phyloP scores from a whole-genome alignment of 2,113 vertebrate species.

The Proteles cristata region DNA sequence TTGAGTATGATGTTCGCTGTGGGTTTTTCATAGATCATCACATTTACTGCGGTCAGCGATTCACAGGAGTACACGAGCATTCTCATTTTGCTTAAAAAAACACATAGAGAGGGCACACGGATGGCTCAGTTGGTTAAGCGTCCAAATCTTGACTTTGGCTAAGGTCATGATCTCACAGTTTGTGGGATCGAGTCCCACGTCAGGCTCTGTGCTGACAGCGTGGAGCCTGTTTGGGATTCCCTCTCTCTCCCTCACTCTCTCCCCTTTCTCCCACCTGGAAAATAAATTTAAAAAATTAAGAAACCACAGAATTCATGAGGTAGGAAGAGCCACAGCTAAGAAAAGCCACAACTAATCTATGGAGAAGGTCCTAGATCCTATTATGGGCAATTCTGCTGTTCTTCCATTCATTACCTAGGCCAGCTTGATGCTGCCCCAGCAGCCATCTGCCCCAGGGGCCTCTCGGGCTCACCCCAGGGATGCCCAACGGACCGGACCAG shows the following conservation, averaged over 20 bases:
- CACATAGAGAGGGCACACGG: too few species aligned
- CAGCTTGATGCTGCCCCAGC: accelerated
- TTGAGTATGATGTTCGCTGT: neutral
- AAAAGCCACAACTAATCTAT: neutral
- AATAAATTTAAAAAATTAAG: too few species aligned
- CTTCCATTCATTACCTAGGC: accelerated
- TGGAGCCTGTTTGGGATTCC: too few species aligned
- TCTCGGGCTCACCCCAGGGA: too few species aligned
- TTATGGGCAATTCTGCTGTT: accelerated
- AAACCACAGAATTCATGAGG: neutral
- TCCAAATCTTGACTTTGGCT: too few species aligned
- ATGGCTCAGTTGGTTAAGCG: too few species aligned
- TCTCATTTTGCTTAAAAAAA: neutral
- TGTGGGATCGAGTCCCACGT: too few species aligned
- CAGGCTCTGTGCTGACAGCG: too few species aligned
- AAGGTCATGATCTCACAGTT: too few species aligned
- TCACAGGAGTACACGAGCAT: neutral
- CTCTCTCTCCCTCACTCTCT: too few species aligned
- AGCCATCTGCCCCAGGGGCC: neutral
- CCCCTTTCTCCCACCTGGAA: too few species aligned
- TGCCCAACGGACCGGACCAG: neutral
- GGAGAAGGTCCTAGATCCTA: neutral
- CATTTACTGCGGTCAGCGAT: neutral
- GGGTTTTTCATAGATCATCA: neutral
- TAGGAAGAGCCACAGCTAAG: neutral